These are phyloP conservation scores for Microctenopoma lineatum DNA, from an alignment of 2,797 vertebrate genomes.

Conservation along the genomic window DNA sequence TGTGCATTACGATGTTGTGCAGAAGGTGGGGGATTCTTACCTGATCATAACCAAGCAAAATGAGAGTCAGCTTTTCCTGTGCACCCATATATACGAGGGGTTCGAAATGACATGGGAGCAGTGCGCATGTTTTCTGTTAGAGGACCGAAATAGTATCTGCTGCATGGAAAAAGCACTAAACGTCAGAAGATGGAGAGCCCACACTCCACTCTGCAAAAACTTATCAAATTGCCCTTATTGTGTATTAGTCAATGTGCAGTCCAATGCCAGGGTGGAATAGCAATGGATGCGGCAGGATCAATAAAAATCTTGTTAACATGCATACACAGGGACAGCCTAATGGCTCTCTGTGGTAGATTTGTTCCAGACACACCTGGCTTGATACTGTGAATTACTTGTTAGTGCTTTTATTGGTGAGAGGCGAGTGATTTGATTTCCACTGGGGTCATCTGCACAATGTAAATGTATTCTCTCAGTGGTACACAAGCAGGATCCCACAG, in stretches of 20 bases:
- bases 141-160: slow-evolving; percentile 1
- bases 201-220: slow-evolving; percentile 15
- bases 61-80: slow-evolving; percentile 5
- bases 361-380: slow-evolving; percentile 55
- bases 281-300: slow-evolving; percentile 55
- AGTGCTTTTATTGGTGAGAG: slow-evolving; percentile 4
- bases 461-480: slow-evolving; percentile 17
- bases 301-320: slow-evolving; percentile 67
- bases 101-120: slow-evolving; percentile 17
- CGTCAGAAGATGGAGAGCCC: slow-evolving; percentile 13
- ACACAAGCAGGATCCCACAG: neutral
- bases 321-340: slow-evolving; percentile 39
- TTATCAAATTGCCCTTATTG: slow-evolving; percentile 30
- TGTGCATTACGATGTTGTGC: neutral
- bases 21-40: neutral
- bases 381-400: slow-evolving; percentile 31
- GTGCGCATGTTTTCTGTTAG: neutral
- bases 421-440: slow-evolving; percentile 45
- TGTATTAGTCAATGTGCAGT: slow-evolving; percentile 32
- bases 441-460: slow-evolving; percentile 15
- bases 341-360: slow-evolving; percentile 47
- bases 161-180: slow-evolving; percentile 14
- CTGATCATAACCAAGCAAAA: slow-evolving; percentile 32
- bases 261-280: slow-evolving; percentile 37
- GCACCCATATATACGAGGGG: neutral